Percentiles rank a stretch among this genome's conserved stretches.
Evolutionary conservation across 35 echinoderm and acorn worm species (phyloP).

Genomic region (Ophiothrix spiculata): DNA sequence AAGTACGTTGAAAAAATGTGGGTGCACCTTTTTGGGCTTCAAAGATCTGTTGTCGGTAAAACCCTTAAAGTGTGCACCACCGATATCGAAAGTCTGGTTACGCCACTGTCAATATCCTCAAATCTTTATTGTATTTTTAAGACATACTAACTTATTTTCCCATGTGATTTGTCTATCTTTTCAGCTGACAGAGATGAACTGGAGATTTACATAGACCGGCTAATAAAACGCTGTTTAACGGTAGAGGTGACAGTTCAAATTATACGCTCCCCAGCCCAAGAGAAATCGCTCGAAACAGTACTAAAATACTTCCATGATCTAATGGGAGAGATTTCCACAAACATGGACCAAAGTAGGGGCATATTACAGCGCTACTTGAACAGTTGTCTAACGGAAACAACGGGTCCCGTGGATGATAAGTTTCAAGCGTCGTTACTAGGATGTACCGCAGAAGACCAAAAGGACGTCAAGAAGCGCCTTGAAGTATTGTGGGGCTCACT

Average conservation of each 20-base stretch:
- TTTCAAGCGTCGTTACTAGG: conserved; percentile 74
- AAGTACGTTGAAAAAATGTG: neutral
- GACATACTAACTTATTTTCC: neutral
- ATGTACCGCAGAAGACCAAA: conserved; percentile 88
- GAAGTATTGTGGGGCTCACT: conserved; percentile 26
- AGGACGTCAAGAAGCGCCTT: conserved; percentile 68
- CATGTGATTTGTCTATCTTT: too few relatives aligned
- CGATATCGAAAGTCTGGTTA: too few relatives aligned
- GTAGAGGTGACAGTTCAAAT: conserved; percentile 60
- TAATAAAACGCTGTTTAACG: conserved; percentile 59
- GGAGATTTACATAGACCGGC: conserved; percentile 61
- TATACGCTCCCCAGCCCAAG: conserved; percentile 49
- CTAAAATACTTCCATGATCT: conserved; percentile 32
- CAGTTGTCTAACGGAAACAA: conserved; percentile 54
- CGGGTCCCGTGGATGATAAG: conserved; percentile 57
- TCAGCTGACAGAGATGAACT: conserved; percentile 80
- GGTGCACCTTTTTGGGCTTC: neutral
- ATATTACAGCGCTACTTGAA: conserved; percentile 60
- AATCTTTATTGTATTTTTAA: neutral
- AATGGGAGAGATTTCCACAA: conserved; percentile 17
- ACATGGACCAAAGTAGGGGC: conserved; percentile 25
- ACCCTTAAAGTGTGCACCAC: too few relatives aligned
- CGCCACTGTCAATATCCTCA: neutral
- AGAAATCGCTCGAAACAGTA: conserved; percentile 57
- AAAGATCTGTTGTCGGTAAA: too few relatives aligned